Evolutionary conservation across 2,888 invertebrate species (phyloP).

Genomic region (Cremastinae sp.): DNA sequence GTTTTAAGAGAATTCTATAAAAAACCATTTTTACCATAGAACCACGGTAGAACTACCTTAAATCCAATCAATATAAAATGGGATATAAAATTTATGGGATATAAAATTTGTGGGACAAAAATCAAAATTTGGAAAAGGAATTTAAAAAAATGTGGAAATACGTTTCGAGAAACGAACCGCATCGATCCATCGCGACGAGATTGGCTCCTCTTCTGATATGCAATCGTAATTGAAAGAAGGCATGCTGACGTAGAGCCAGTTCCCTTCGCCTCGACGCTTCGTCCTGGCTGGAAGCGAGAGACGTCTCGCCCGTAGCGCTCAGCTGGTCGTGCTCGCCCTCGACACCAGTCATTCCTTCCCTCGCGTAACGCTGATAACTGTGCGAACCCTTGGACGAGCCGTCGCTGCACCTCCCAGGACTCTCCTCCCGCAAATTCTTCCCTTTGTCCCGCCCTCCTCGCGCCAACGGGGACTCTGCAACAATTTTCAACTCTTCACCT

Average conservation of each 20-base stretch:
- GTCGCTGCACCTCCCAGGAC: constrained; percentile 73
- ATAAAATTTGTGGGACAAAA: no score
- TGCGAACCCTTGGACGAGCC: constrained; percentile 80
- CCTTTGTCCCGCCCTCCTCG: constrained; percentile 77
- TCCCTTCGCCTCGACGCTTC: constrained; percentile 87
- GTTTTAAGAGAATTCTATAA: no score
- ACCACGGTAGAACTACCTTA: no score
- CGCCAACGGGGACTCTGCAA: constrained; percentile 82
- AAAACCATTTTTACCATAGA: no score
- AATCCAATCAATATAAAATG: no score
- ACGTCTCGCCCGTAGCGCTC: constrained; percentile 35
- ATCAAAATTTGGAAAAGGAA: no score
- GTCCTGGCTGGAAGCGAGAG: constrained; percentile 81
- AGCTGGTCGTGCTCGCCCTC: constrained; percentile 58
- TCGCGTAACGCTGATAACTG: constrained; percentile 67
- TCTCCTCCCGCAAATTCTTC: constrained; percentile 77
- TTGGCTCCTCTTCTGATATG: constrained; percentile 94
- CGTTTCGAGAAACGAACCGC: constrained; percentile 85
- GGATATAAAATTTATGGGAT: no score
- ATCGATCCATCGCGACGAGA: constrained; percentile 96
- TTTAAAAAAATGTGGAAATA: constrained; percentile 12
- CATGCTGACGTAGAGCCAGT: constrained; percentile 89
- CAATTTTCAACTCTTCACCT: not conserved
- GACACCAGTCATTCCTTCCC: constrained; percentile 56
- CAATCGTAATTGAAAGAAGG: constrained; percentile 95